A percentile compares a stretch with the other conserved stretches of the same genome.
Conservation (phyloP, 2,113 vertebrate species). For the Gymnocephalus cernua region DNA sequence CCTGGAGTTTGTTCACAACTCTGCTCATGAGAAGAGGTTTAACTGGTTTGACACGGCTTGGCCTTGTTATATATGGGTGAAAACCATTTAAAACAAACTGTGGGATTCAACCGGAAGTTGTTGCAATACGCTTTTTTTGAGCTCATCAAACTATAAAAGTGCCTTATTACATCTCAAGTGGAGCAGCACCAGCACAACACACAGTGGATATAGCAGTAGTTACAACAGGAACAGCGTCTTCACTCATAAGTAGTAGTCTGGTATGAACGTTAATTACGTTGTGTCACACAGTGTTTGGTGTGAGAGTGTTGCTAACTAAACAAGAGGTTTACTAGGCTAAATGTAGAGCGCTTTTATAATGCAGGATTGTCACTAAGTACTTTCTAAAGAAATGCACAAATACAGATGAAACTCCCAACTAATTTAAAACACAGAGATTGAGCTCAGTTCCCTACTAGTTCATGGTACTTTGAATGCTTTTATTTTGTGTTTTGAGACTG, state of each 20-base stretch:
- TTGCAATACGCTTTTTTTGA: neutral
- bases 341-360: neutral
- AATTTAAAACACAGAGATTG: neutral
- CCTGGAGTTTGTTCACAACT: conserved; percentile 22
- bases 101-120: neutral
- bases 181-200: neutral
- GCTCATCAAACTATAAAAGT: neutral
- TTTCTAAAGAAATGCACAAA: conserved; percentile 9
- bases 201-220: neutral
- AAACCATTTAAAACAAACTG: neutral
- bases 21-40: neutral
- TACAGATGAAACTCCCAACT: neutral
- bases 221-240: neutral
- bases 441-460: conserved; percentile 2
- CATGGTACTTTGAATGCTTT: neutral
- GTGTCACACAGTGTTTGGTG: neutral
- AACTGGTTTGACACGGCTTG: neutral
- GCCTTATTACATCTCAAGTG: neutral
- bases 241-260: neutral
- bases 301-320: neutral
- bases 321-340: neutral
- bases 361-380: neutral
- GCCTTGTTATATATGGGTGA: neutral
- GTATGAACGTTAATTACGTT: neutral
- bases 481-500: too few relatives aligned